phyloP scores from a whole-genome alignment of 1,140 invertebrate genomes.

The Lanistes nyassanus region DNA sequence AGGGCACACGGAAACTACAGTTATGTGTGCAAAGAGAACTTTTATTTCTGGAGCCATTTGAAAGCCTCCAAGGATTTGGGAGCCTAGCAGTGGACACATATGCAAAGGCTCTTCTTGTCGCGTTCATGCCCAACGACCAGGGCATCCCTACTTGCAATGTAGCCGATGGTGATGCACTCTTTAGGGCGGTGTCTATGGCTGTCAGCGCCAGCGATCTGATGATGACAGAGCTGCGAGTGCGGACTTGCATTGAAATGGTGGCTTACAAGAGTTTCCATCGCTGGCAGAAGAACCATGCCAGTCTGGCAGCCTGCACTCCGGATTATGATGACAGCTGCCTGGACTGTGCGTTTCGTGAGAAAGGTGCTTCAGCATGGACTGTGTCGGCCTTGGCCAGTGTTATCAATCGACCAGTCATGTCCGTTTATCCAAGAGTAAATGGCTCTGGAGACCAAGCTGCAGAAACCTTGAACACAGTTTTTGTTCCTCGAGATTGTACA shows the following conservation, averaged over 20 bases:
- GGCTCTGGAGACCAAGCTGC: conserved; percentile 1
- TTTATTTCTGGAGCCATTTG: conserved; percentile 15
- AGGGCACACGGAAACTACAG: conserved; percentile 4
- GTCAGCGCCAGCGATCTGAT: conserved; percentile 24
- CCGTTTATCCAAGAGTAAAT: conserved; percentile 10
- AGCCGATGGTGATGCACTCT: conserved; percentile 33
- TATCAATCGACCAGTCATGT: conserved; percentile 9
- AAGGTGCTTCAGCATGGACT: conserved; percentile 18
- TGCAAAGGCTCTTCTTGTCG: not conserved
- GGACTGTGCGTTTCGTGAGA: conserved; percentile 11
- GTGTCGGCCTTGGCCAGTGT: conserved; percentile 16
- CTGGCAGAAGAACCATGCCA: conserved; percentile 6
- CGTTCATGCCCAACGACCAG: not conserved
- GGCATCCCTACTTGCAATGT: conserved; percentile 17
- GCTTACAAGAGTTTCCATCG: conserved; percentile 10
- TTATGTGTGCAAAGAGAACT: conserved; percentile 16
- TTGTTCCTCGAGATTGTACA: conserved; percentile 4
- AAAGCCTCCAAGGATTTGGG: conserved; percentile 9
- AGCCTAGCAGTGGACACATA: conserved; percentile 18
- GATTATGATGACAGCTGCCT: conserved; percentile 21
- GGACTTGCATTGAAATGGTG: conserved; percentile 36
- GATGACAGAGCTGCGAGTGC: conserved; percentile 27
- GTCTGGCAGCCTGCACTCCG: conserved; percentile 2
- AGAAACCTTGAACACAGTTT: not conserved
- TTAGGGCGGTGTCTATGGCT: conserved; percentile 30